phyloP scores from a whole-genome alignment of 1,140 invertebrate species.

The Aphidius ervi region DNA sequence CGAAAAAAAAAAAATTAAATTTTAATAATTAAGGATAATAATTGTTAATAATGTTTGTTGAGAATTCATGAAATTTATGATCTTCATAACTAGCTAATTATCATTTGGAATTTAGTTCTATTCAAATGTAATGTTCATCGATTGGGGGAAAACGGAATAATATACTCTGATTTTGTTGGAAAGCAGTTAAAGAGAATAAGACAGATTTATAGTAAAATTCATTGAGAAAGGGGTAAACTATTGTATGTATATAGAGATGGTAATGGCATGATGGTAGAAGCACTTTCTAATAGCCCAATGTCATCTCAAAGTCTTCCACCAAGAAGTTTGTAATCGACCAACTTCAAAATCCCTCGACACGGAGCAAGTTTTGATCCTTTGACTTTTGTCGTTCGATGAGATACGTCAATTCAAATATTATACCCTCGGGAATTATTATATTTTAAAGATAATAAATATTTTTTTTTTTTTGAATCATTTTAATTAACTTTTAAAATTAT shows the following conservation, averaged over 20 bases:
- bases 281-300: conserved; percentile 13
- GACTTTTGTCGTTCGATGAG: conserved; percentile 8
- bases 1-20: no score
- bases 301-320: not conserved
- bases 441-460: no score
- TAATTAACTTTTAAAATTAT: no score
- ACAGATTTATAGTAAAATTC: conserved; percentile 1
- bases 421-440: no score
- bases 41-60: no score
- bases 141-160: not conserved
- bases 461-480: no score
- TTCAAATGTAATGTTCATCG: conserved; percentile 10
- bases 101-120: conserved; percentile 2
- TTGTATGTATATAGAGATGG: not conserved
- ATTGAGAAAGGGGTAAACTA: not conserved
- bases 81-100: conserved; percentile 8
- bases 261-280: not conserved
- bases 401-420: conserved; percentile 3
- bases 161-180: not conserved
- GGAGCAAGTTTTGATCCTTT: conserved; percentile 10
- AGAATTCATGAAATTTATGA: conserved; percentile 4
- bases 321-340: conserved; percentile 14
- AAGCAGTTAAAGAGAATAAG: not conserved
- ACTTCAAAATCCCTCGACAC: conserved; percentile 14
- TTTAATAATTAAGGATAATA: not conserved